Percentiles rank a stretch among this genome's conserved stretches.
Evolutionary conservation across 2,888 invertebrate species (phyloP).

Genomic region (Drosophila maculinotata): DNA sequence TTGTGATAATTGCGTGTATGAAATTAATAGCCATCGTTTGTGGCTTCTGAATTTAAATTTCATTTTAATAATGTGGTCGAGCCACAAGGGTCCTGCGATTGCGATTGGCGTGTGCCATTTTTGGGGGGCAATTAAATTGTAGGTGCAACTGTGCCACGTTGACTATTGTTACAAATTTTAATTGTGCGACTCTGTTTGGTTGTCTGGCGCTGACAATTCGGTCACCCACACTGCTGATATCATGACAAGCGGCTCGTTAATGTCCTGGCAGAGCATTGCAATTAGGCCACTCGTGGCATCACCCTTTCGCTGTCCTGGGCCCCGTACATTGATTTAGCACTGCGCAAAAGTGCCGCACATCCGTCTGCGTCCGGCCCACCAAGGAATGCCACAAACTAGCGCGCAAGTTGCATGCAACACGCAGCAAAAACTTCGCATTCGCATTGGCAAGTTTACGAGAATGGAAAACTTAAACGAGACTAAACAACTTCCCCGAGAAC

Average conservation of each 20-base stretch:
- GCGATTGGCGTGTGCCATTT: conserved; percentile 31
- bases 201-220: conserved; percentile 29
- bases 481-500: conserved; percentile 32
- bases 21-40: conserved; percentile 72
- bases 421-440: conserved; percentile 27
- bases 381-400: conserved; percentile 34
- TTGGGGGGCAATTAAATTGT: conserved; percentile 70
- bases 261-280: conserved; percentile 50
- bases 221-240: conserved; percentile 22
- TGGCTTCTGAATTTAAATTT: conserved; percentile 60
- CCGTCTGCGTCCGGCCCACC: conserved; percentile 23
- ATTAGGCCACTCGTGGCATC: conserved; percentile 39
- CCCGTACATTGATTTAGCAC: conserved; percentile 47
- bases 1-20: conserved; percentile 71
- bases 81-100: conserved; percentile 1
- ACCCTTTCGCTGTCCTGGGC: conserved; percentile 31
- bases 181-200: conserved; percentile 45
- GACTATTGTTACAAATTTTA: conserved; percentile 73
- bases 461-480: conserved; percentile 29
- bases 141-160: conserved; percentile 54
- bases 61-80: conserved; percentile 67
- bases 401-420: conserved; percentile 34
- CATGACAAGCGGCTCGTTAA: conserved; percentile 45
- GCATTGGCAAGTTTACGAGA: conserved; percentile 26
- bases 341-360: conserved; percentile 40